phyloP scores from a whole-genome alignment of 1,140 invertebrate species.

The Neodiprion pinetum region DNA sequence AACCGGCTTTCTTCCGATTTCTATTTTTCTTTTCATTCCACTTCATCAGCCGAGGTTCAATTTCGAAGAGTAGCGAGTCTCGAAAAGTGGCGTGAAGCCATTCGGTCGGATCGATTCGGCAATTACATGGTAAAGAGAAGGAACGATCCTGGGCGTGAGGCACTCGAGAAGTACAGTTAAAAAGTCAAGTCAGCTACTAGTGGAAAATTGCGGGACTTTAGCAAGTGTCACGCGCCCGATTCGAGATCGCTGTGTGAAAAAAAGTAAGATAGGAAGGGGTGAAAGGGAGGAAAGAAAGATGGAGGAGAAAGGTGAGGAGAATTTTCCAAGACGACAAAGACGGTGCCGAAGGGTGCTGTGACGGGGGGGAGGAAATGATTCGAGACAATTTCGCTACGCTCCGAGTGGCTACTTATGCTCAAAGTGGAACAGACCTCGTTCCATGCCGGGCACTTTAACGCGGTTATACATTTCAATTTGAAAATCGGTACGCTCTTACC shows the following conservation, averaged over 20 bases:
- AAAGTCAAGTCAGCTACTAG: conserved; percentile 28
- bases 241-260: neutral
- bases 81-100: no score
- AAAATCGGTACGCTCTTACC: no score
- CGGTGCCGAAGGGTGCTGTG: neutral
- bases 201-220: conserved; percentile 24
- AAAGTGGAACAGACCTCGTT: neutral
- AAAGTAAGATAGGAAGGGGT: conserved; percentile 10
- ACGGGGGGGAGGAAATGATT: neutral
- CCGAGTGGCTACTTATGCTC: conserved; percentile 8
- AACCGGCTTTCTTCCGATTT: no score
- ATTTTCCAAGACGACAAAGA: conserved; percentile 5
- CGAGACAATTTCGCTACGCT: conserved; percentile 10
- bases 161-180: conserved; percentile 9
- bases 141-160: neutral
- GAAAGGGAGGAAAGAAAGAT: conserved; percentile 12
- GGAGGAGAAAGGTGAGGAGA: conserved; percentile 4
- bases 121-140: neutral
- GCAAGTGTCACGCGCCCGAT: conserved; percentile 17
- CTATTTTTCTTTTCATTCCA: no score
- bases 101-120: neutral
- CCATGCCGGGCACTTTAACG: neutral
- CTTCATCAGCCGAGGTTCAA: no score
- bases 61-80: no score
- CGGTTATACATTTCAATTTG: neutral